These are phyloP conservation scores for Lacerta agilis DNA, from an alignment of 2,797 vertebrate species.

Conservation along the genomic window DNA sequence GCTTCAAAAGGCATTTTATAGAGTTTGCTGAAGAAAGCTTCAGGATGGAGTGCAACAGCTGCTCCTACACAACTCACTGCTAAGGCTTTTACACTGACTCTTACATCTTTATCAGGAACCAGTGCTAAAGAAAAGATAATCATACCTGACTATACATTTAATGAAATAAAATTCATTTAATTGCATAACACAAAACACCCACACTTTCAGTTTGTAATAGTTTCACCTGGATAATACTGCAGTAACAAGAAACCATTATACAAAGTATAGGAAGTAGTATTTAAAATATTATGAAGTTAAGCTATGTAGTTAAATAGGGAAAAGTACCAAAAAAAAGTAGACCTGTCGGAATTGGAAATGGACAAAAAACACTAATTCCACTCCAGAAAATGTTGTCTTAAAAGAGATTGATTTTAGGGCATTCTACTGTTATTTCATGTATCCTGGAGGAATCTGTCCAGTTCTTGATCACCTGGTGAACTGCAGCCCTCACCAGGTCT, in stretches of 20 bases:
- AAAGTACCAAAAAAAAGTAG: background rate
- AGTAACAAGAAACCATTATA: background rate
- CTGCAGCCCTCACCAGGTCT: background rate
- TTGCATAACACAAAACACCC: background rate
- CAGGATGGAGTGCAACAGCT: conserved; percentile 89
- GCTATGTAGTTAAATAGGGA: background rate
- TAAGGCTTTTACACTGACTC: conserved; percentile 97
- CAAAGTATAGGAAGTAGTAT: background rate
- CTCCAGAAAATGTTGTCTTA: background rate
- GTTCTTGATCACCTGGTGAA: background rate
- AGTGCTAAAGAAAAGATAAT: conserved; percentile 76
- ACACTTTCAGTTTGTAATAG: background rate
- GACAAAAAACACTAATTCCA: too few relatives aligned
- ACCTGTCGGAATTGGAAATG: background rate
- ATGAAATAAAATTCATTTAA: background rate
- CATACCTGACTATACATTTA: background rate
- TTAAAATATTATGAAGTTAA: background rate
- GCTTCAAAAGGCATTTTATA: conserved; percentile 88
- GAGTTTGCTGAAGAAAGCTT: conserved; percentile 93
- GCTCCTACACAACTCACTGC: conserved; percentile 94
- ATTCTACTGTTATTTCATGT: background rate
- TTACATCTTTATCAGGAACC: conserved; percentile 92
- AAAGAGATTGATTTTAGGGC: background rate
- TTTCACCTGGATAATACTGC: background rate
- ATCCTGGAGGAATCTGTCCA: background rate